Conservation (phyloP, 2,888 invertebrate species). For the Aleiodes testaceus region DNA sequence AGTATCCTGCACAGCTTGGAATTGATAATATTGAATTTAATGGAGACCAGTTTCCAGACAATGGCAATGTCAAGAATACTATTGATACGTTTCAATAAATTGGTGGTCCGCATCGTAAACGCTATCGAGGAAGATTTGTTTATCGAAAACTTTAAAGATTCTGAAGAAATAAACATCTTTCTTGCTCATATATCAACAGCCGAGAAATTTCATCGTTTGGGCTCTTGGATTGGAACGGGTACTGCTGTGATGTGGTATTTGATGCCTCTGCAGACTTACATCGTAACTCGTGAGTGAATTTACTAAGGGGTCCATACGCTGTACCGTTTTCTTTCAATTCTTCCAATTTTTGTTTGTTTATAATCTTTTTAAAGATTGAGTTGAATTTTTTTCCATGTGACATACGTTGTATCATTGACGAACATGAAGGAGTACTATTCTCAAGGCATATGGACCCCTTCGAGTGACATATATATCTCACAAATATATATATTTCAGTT, state of each 20-base stretch:
- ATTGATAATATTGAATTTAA: conserved; percentile 8
- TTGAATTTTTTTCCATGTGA: too few species aligned
- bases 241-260: conserved; percentile 5
- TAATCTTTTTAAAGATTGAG: too few species aligned
- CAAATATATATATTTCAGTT: too few species aligned
- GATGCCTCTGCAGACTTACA: conserved; percentile 2
- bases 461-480: too few species aligned
- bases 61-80: background rate
- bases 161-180: background rate
- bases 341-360: background rate
- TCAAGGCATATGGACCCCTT: too few species aligned
- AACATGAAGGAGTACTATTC: too few species aligned
- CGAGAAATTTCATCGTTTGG: background rate
- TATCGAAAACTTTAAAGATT: background rate
- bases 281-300: background rate
- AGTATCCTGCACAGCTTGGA: background rate
- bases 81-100: background rate
- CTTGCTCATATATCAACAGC: too few species aligned
- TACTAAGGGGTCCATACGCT: background rate
- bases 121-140: background rate
- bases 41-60: background rate
- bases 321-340: too few species aligned
- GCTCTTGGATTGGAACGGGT: background rate
- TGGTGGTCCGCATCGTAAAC: background rate
- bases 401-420: too few species aligned